Evolutionary conservation across 2,113 vertebrate genomes (phyloP).

Genomic region (Piaya cayana): DNA sequence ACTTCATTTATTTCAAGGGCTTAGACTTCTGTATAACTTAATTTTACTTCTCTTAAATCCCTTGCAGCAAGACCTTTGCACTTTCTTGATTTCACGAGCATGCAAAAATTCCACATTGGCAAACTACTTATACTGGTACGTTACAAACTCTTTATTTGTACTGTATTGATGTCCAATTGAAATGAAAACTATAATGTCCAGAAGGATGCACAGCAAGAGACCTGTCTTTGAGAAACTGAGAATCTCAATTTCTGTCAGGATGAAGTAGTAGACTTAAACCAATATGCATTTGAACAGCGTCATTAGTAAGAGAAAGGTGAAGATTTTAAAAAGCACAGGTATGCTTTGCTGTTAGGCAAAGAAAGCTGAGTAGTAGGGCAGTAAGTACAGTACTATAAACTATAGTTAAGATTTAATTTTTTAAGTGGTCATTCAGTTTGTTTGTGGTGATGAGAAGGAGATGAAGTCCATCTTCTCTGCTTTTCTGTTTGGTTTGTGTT

Average conservation of each 20-base stretch:
- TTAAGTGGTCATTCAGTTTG: neutral
- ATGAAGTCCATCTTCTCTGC: neutral
- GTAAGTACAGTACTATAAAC: neutral
- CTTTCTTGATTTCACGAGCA: slow-evolving; percentile 95
- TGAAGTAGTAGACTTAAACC: neutral
- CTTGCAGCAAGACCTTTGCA: slow-evolving; percentile 93
- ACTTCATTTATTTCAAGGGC: neutral
- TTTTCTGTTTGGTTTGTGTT: neutral
- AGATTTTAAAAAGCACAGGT: neutral
- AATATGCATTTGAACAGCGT: neutral
- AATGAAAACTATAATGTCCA: neutral
- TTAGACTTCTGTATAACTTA: neutral
- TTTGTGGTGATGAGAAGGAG: neutral
- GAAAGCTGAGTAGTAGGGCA: neutral
- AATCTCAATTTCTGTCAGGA: neutral
- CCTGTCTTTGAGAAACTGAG: neutral
- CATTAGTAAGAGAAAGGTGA: neutral
- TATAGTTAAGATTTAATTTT: too few species aligned
- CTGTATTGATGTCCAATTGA: neutral
- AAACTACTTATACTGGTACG: slow-evolving; percentile 98
- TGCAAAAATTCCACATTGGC: slow-evolving; percentile 97
- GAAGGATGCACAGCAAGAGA: neutral
- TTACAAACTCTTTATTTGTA: slow-evolving; percentile 22
- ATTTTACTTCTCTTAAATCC: slow-evolving; percentile 27
- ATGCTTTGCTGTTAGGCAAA: neutral